Evolutionary conservation across 2,888 invertebrate genomes (phyloP), one percentile per base, ranked within the genome.

Genomic region (Tromatobia lineatoria): DNA sequence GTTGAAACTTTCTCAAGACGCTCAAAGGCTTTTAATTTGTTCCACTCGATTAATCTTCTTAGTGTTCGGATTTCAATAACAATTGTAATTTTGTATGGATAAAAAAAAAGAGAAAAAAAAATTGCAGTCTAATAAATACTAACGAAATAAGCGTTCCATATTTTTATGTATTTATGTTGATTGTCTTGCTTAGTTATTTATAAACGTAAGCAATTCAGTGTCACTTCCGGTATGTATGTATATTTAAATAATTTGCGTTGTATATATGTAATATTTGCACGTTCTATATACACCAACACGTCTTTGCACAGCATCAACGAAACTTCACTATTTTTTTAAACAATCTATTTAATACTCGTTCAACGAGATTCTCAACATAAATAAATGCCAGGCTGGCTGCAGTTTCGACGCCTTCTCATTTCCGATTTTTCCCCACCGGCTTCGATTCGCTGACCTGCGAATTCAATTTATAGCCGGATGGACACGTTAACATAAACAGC

Each of bases 1-100:
- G 74, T 83, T 71, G 59, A 52, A 75, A 38, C 45, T 61, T 23
- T 69, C 57, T 15, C 38, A 50, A 23, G 59, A 38, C 59, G 42
- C 34, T 59, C 59, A 34, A 54, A 70, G 57, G 54, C 42, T 29
- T 74, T 13, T 11, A 70, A 29, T 25, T 69, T 8, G 11, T 69
- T n/a, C 25, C 73, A 73, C 47, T 29, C 66, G 38, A 15, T 69
- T 25, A 38, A 4, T 34, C 13, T 67, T 2, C 8, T 20, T 15
- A 34, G 13, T 29, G 25, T 52, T 20, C 8, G 50, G 4, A 50
- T 50, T 50, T 50, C n/a, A 18, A 50, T 50, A 7, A 50, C 3
- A 18, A 50, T 3, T 15, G 15, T 50, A n/a, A 15, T n/a, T n/a
- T 18, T n/a, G n/a, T 50, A n/a, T 50, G 3, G 15, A 15, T 47